These are phyloP conservation scores for Cabera pusaria DNA, from an alignment of 2,888 invertebrate species.

Conservation along the genomic window DNA sequence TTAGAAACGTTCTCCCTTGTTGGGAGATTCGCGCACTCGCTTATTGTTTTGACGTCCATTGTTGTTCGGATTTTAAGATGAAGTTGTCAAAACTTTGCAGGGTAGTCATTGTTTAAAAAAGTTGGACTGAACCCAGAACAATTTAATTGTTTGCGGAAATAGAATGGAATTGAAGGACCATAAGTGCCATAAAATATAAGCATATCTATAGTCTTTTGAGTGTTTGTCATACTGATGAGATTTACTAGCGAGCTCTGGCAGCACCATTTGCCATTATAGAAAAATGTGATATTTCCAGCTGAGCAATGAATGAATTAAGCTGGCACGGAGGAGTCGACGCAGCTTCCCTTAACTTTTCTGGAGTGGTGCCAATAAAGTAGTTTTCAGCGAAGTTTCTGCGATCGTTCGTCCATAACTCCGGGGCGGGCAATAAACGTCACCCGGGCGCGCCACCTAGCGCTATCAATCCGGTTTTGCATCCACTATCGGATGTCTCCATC, in stretches of 20 bases:
- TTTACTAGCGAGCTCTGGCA: constrained; percentile 42
- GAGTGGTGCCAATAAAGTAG: constrained; percentile 73
- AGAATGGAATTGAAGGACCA: no score
- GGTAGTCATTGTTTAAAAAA: not conserved
- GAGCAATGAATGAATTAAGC: constrained; percentile 68
- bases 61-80: constrained; percentile 33
- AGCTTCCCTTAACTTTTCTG: constrained; percentile 57
- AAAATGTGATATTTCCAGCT: constrained; percentile 74
- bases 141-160: not conserved
- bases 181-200: no score
- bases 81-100: constrained; percentile 44
- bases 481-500: constrained; percentile 73
- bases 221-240: constrained; percentile 34
- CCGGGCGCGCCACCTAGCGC: constrained; percentile 60
- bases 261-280: constrained; percentile 59
- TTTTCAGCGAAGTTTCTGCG: constrained; percentile 64
- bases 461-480: constrained; percentile 73
- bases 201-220: no score
- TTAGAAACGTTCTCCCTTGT: constrained; percentile 42
- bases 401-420: constrained; percentile 61
- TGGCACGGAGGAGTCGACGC: constrained; percentile 34
- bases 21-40: constrained; percentile 39
- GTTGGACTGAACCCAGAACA: not conserved
- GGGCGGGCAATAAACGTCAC: constrained; percentile 70
- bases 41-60: constrained; percentile 34